Percentiles rank a stretch among this genome's conserved stretches.
phyloP scores from a whole-genome alignment of 2,888 invertebrate species.

The Netelia melanura region DNA sequence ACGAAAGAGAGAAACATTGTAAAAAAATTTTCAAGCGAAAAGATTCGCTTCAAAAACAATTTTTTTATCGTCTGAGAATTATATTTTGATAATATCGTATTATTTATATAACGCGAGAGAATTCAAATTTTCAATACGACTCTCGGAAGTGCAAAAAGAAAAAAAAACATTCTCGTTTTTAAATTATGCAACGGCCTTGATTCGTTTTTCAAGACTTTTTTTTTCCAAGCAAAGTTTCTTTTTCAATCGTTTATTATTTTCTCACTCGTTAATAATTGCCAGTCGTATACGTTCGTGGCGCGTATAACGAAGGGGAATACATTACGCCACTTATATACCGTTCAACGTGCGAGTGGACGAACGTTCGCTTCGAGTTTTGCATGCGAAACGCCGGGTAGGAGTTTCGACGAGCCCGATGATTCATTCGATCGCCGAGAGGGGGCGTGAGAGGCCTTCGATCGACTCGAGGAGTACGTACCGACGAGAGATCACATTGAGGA shows the following conservation, averaged over 20 bases:
- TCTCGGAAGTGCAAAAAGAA: too few relatives aligned
- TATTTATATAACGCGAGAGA: too few relatives aligned
- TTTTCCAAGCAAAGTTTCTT: not conserved
- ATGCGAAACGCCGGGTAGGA: conserved; percentile 38
- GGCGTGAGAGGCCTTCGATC: conserved; percentile 23
- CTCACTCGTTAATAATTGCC: not conserved
- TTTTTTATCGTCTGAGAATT: not conserved
- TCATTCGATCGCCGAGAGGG: conserved; percentile 42
- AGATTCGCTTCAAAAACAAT: not conserved
- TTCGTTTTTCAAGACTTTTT: not conserved
- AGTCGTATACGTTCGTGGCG: not conserved
- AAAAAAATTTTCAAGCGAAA: not conserved
- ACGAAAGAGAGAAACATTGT: not conserved
- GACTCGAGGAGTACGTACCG: not conserved
- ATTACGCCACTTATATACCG: not conserved
- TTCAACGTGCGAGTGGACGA: not conserved
- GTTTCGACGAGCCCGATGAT: conserved; percentile 42
- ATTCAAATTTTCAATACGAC: too few relatives aligned
- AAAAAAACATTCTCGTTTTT: too few relatives aligned
- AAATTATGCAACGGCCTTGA: not conserved
- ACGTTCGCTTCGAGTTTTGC: conserved; percentile 52
- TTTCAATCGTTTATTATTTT: conserved; percentile 9
- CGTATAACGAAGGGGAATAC: not conserved
- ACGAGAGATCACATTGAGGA: conserved; percentile 5
- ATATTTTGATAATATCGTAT: too few relatives aligned